phyloP scores from a whole-genome alignment of 2,888 invertebrate species.

The Pristionchus maxplancki region DNA sequence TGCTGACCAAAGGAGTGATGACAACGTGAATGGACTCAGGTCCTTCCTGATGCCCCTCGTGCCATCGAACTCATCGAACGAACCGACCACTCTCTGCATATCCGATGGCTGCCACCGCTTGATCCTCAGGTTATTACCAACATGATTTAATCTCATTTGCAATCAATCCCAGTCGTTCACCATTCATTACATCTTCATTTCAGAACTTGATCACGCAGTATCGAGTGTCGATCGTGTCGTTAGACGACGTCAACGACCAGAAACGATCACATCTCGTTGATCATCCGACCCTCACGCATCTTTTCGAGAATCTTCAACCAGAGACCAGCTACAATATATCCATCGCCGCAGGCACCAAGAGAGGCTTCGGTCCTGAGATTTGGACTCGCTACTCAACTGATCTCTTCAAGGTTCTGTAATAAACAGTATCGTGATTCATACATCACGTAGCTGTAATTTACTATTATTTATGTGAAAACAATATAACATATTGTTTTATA shows the following conservation, averaged over 20 bases:
- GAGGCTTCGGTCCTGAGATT: slow-evolving; percentile 76
- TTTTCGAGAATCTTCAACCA: slow-evolving; percentile 74
- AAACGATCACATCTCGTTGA: slow-evolving; percentile 62
- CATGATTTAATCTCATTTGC: too few species aligned
- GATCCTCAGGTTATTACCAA: slow-evolving; percentile 68
- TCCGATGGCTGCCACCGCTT: slow-evolving; percentile 76
- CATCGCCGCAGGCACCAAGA: slow-evolving; percentile 71
- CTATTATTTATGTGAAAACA: too few species aligned
- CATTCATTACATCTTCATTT: background rate
- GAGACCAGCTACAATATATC: slow-evolving; percentile 77
- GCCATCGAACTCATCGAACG: slow-evolving; percentile 76
- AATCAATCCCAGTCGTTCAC: too few species aligned
- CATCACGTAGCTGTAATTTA: too few species aligned
- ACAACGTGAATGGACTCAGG: too few species aligned
- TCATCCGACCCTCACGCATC: slow-evolving; percentile 72
- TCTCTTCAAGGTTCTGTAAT: slow-evolving; percentile 68
- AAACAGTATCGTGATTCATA: background rate
- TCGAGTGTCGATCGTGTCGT: slow-evolving; percentile 70
- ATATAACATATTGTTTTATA: too few species aligned
- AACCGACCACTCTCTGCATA: slow-evolving; percentile 74
- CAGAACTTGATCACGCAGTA: slow-evolving; percentile 74
- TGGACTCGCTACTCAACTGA: slow-evolving; percentile 75
- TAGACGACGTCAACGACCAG: slow-evolving; percentile 70
- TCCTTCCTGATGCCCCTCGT: slow-evolving; percentile 76
- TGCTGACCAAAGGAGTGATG: too few species aligned